A percentile compares a stretch with the other conserved stretches of the same genome.
phyloP scores from a whole-genome alignment of 2,113 vertebrate genomes.

The Paramormyrops kingsleyae region DNA sequence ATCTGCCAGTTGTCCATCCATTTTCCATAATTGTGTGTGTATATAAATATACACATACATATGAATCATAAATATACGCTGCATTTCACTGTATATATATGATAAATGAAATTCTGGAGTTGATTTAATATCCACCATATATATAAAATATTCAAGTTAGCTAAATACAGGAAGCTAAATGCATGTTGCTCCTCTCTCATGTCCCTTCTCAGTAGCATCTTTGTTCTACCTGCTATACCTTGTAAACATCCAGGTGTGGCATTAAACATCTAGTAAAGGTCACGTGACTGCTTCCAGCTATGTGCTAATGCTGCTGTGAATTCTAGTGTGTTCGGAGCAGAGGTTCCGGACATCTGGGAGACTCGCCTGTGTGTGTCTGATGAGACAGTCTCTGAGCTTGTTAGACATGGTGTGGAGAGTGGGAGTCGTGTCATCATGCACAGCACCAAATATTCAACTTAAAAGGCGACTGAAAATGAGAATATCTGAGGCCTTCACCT shows the following conservation, averaged over 20 bases:
- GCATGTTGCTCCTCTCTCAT: not conserved
- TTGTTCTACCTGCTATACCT: not conserved
- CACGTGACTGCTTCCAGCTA: not conserved
- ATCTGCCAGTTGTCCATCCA: not conserved
- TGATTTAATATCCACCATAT: not conserved
- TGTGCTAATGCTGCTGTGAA: not conserved
- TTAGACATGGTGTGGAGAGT: not conserved
- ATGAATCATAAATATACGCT: not conserved
- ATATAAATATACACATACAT: not conserved
- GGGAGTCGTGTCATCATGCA: not conserved
- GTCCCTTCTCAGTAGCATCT: not conserved
- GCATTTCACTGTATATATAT: not conserved
- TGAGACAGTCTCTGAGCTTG: not conserved
- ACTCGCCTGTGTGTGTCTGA: not conserved
- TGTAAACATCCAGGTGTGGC: not conserved
- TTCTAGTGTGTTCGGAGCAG: not conserved
- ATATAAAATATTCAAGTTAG: not conserved
- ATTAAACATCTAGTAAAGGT: not conserved
- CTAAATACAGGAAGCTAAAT: not conserved
- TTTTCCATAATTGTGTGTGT: not conserved
- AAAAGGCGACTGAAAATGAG: not conserved
- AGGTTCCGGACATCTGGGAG: not conserved
- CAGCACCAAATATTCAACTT: not conserved
- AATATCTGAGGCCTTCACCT: not conserved
- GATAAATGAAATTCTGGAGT: not conserved